Evolutionary conservation across 2,113 vertebrate genomes (phyloP).

Genomic region (Limnothrissa miodon): DNA sequence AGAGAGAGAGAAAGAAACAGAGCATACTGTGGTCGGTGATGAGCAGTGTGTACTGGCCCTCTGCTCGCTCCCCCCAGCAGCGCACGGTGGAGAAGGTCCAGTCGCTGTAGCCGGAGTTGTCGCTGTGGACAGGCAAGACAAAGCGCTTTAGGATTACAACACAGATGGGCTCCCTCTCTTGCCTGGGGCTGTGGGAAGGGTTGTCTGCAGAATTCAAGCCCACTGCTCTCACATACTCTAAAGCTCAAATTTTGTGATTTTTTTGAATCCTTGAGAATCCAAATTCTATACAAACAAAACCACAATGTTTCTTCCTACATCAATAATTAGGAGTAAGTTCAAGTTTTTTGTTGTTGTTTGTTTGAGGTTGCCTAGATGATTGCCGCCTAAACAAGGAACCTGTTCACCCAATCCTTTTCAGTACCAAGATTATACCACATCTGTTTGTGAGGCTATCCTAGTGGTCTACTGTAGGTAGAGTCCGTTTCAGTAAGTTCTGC

Average conservation of each 20-base stretch:
- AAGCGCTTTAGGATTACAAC: neutral
- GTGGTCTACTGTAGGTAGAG: neutral
- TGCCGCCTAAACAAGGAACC: neutral
- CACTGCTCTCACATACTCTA: neutral
- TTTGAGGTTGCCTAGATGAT: too few species aligned
- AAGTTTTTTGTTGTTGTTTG: neutral
- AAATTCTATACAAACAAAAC: neutral
- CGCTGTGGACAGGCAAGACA: slow-evolving; percentile 59
- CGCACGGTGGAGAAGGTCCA: slow-evolving; percentile 97
- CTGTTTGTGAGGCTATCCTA: neutral
- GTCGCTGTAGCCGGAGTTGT: slow-evolving; percentile 81
- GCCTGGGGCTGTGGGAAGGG: neutral
- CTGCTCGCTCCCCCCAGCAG: slow-evolving; percentile 90
- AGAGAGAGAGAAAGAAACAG: neutral
- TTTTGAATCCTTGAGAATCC: too few species aligned
- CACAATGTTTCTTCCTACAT: neutral
- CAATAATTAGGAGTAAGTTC: neutral
- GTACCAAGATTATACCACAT: neutral
- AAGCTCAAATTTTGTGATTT: neutral
- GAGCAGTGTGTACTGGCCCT: slow-evolving; percentile 80
- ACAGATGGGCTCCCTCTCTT: neutral
- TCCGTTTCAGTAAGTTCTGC: neutral
- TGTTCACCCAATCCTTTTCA: neutral
- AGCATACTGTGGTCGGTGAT: slow-evolving; percentile 82
- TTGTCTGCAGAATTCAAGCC: neutral